Evolutionary conservation across 2,888 invertebrate genomes (phyloP), one percentile per base, ranked within the genome.

Genomic region (Mythimna pallens): DNA sequence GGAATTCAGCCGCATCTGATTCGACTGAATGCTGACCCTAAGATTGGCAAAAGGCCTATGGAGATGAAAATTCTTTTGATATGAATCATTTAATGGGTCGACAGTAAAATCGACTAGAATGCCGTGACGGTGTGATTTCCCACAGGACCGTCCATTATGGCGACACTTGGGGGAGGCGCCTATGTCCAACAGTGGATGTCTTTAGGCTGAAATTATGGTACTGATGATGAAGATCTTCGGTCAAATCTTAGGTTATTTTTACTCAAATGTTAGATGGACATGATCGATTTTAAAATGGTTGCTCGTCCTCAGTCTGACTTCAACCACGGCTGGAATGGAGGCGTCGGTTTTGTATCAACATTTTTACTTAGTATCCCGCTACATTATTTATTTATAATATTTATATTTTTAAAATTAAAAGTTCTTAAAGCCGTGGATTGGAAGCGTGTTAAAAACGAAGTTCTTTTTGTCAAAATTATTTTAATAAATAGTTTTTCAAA

Each of bases 301-400:
- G 2, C 3, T 17, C 8, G 0, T 14, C 73, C 30, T 43, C 62
- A 36, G n/a, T 65, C 65, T 77, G 64, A 75, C 79, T 68, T 59
- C 71, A 72, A 12, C 57, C 43, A 70, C 3, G 70, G 50, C 75
- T 86, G 86, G 83, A 86, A 87, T 87, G 82, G 75, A 83, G 68
- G 50, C 76, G 75, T 76, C 81, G 73, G 65, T 61, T 79, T 77
- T 77, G 61, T 74, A 72, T 81, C 76, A 88, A 77, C 87, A 89
- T 88, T 89, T 89, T 86, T 80, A 82, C 89, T 89, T 89, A 89
- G 30, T 75, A 85, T 83, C 87, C 89, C 90, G 64, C 79, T 85
- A 84, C 63, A 50, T 79, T 84, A 78, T 71, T 79, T 84, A 78
- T 79, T 83, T 80, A 81, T 81, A 81, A 67, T 76, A 84, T 80